Percentiles rank a stretch among this genome's conserved stretches.
Conservation (phyloP, 2,888 invertebrate species). For the Arge pagana region DNA sequence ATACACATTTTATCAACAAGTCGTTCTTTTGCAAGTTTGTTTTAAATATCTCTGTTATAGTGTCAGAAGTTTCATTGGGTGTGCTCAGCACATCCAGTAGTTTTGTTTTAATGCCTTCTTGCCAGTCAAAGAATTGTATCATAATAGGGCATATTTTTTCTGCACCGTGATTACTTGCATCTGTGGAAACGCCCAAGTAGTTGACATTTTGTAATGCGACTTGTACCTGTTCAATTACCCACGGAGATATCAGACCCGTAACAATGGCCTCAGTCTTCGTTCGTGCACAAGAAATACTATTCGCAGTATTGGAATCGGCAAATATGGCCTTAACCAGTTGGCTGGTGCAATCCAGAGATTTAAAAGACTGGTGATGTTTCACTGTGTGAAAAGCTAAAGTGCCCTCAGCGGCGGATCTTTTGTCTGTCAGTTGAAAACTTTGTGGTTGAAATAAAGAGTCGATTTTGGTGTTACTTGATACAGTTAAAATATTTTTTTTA, state of each 20-base stretch:
- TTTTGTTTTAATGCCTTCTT: slow-evolving; percentile 36
- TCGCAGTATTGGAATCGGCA: slow-evolving; percentile 34
- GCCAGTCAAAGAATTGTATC: slow-evolving; percentile 38
- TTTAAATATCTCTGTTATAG: slow-evolving; percentile 35
- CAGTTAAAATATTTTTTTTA: slow-evolving; percentile 19
- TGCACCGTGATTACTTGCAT: slow-evolving; percentile 39
- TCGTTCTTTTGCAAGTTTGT: slow-evolving; percentile 31
- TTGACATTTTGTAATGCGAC: slow-evolving; percentile 30
- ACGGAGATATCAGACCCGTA: slow-evolving; percentile 29
- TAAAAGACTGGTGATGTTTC: slow-evolving; percentile 37
- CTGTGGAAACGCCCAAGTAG: slow-evolving; percentile 35
- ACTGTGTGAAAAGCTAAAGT: slow-evolving; percentile 39
- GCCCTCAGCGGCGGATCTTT: slow-evolving; percentile 35
- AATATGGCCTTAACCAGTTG: slow-evolving; percentile 32
- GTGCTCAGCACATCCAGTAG: slow-evolving; percentile 31
- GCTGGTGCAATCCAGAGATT: slow-evolving; percentile 37
- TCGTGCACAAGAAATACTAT: slow-evolving; percentile 30
- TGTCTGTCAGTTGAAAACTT: slow-evolving; percentile 21
- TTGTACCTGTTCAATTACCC: slow-evolving; percentile 27
- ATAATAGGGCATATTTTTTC: slow-evolving; percentile 37
- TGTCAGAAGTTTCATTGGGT: slow-evolving; percentile 37
- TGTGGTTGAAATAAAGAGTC: slow-evolving; percentile 24
- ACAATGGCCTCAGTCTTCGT: slow-evolving; percentile 34
- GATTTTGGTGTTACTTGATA: slow-evolving; percentile 24
- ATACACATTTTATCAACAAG: slow-evolving; percentile 34